Evolutionary conservation across 2,888 invertebrate species (phyloP), one percentile per base, ranked within the genome.

Genomic region (Diloba caeruleocephala): DNA sequence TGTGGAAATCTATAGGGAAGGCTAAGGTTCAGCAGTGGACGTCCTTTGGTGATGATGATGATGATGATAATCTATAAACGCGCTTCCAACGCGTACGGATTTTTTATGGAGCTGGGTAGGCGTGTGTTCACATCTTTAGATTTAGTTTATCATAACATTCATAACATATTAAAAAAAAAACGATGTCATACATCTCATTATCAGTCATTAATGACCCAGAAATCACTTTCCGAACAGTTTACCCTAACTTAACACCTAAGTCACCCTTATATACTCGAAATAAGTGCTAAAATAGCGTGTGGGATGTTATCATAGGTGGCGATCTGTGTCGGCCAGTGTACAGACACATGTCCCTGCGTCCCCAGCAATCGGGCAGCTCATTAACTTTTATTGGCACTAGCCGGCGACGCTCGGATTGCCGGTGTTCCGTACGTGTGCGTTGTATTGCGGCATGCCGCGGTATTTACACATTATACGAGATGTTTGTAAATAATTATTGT

Each of bases 341-440:
- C 48, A 45, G 58, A 73, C 71, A 75, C 63, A 71, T 77, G 79
- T 78, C 68, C 69, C 68, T 39, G 71, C 69, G 75, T 77, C 78
- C 62, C 69, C 61, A 60, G 76, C 83, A 79, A 84, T 84, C 72
- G 71, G 74, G 65, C 58, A 78, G 76, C 80, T 86, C 88, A 87
- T 90, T 88, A 86, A 82, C 74, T 89, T 90, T 90, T 90, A 90
- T 89, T 80, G 79, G 79, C 77, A 74, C 61, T 71, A 61, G 6
- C 5, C 75, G 69, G 59, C 72, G 69, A 56, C 60, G 70, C 65
- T 66, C 50, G 78, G 76, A 82, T 78, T 79, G 82, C 82, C 76
- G 74, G 57, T 71, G 34, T 55, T 38, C 23, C 13, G 52, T 46
- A 61, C 58, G 76, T 75, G 43, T 57, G 39, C 87, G 72, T 76